Base-by-base conservation (phyloP, 2,797 vertebrate species). In the Myotis vivesi region DNA sequence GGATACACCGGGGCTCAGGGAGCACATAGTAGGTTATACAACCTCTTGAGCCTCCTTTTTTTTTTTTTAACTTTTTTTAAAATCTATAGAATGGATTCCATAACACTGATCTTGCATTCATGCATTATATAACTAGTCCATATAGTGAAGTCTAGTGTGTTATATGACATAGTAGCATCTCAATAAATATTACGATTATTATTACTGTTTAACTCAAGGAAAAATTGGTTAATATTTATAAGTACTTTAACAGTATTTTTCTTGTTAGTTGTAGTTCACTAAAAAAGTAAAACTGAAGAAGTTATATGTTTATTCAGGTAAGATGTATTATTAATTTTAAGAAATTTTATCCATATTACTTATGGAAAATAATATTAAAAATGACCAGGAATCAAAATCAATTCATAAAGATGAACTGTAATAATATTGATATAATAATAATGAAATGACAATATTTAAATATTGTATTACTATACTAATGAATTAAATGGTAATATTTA, bases 311-410 rank as follows among this genome's bases (percentile, higher is more conserved):
- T 84, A 46, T 75, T 89, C 49, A 94, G 23, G 53, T 33, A 49
- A 41, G 6, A 46, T 72, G 4, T 72, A 20, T 68, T 55, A 59
- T 17, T 41, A 38, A 68, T 87, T 80, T 82, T 69, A 57, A 57
- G 28, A 85, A 85, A 84, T 51, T 77, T 83, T 83, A 49, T 41
- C 10, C 23, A 57, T 36, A 11, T 64, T 33, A 75, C 23, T 80
- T 64, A 30, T n/a, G 25, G 66, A 91, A 91, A 93, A 64, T 66
- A 44, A 28, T 49, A 55, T 36, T 92, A 46, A 86, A 90, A 83
- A 89, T 93, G 38, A 68, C 17, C 25, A 76, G 23, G 30, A 72
- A 88, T 85, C 22, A 77, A 44, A 92, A 80, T 75, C 30, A 64
- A 75, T 30, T 13, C 22, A 55, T 38, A 69, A 64, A 90, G 17